Base-by-base conservation (phyloP, 2,113 vertebrate species). In the Trogon surrucura region DNA sequence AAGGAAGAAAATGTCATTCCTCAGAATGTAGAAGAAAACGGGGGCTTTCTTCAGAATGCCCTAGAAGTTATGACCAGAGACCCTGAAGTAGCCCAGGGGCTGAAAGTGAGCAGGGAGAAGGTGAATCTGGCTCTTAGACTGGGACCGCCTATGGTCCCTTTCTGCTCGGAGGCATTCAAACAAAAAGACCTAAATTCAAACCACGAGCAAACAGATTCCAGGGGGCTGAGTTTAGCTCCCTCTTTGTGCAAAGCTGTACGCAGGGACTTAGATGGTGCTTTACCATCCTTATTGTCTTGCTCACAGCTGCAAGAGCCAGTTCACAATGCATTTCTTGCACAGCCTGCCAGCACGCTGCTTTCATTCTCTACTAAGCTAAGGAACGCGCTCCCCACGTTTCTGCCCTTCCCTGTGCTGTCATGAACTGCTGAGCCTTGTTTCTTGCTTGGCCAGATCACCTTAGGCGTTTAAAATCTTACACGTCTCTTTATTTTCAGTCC, bases 251-350 rank as follows among this genome's bases (percentile, higher is more conserved):
- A 95, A 89, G 65, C 80, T 94, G 88, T 72, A 83, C 93, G 34
- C 0, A 13, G 62, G 54, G 80, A 93, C 83, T 92, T 80, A 78
- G 83, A 96, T 67, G 86, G 84, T 93, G 73, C 94, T 95, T 92
- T 79, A 93, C 69, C 65, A 74, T 84, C 72, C 44, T 91, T 38
- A 93, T 94, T 96, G 95, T 93, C 85, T 92, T 56, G 51, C 86
- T 96, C 91, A 77, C 91, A 92, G 92, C 94, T 95, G 96, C 83
- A 91, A 88, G 71, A 95, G 64, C 48, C 69, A 41, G 69, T 54
- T 95, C 86, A 93, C 96, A 92, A 94, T 88, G 83, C 65, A 71
- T 60, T 96, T 95, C 83, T 95, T 95, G 94, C 80, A 74, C 83
- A 88, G 91, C 26, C 86, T 92, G 85, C 69, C 93, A 93, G 83